Conservation (phyloP, 1,140 invertebrate species). For the Mercenaria mercenaria region DNA sequence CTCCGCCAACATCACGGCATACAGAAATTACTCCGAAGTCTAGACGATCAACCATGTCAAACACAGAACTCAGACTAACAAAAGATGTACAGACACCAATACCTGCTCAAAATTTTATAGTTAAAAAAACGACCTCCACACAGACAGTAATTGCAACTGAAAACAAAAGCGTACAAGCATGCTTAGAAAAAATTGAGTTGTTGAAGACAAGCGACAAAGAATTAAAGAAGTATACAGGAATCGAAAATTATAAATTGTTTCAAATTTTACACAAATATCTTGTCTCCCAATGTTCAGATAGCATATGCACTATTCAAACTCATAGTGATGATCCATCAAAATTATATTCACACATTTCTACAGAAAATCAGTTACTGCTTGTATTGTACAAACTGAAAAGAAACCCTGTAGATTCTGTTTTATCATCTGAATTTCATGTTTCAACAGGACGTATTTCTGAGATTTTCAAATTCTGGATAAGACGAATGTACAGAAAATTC, state of each 20-base stretch:
- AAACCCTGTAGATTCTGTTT: conserved; percentile 26
- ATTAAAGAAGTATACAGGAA: background rate
- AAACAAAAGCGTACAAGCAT: conserved; percentile 12
- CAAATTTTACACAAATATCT: conserved; percentile 31
- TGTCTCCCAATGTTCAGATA: background rate
- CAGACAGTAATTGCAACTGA: background rate
- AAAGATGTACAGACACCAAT: conserved; percentile 9
- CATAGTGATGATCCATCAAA: conserved; percentile 31
- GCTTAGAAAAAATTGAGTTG: conserved; percentile 10
- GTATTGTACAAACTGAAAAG: conserved; percentile 4
- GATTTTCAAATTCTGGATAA: conserved; percentile 28
- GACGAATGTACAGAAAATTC: conserved; percentile 23
- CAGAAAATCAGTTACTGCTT: background rate
- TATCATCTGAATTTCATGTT: conserved; percentile 20
- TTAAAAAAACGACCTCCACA: background rate
- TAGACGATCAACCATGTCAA: background rate
- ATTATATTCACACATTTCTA: conserved; percentile 24
- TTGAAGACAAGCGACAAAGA: conserved; percentile 4
- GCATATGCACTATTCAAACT: conserved; percentile 1
- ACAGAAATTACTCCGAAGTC: no score
- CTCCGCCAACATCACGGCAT: no score
- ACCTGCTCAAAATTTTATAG: background rate
- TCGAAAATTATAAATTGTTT: conserved; percentile 32
- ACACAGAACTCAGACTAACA: background rate
- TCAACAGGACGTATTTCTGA: conserved; percentile 25